A percentile compares a stretch with the other conserved stretches of the same genome.
These are phyloP conservation scores for Eudyptes chrysolophus DNA, from an alignment of 2,113 vertebrate species.

Conservation along the genomic window DNA sequence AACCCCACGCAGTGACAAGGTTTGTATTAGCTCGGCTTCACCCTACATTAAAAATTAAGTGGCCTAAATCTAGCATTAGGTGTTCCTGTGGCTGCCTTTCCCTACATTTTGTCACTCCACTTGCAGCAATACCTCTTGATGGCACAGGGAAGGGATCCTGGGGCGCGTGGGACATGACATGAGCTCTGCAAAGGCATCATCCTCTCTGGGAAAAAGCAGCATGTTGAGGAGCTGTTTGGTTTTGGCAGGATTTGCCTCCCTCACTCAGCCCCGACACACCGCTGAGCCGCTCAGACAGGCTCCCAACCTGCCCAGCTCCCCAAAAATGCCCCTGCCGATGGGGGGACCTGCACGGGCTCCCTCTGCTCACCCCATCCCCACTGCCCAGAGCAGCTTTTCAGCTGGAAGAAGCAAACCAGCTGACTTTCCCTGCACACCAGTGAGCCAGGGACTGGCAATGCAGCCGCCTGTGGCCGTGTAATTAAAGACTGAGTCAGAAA, in stretches of 20 bases:
- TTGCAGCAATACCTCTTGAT: background rate
- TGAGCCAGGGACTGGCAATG: rapidly evolving
- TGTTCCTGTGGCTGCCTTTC: background rate
- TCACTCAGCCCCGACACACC: background rate
- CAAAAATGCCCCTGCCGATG: rapidly evolving
- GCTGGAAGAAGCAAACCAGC: background rate
- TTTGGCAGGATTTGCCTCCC: background rate
- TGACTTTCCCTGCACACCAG: background rate
- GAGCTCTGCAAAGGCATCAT: background rate
- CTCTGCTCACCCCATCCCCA: background rate
- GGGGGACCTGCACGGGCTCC: rapidly evolving
- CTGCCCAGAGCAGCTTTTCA: background rate
- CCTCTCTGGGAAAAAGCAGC: background rate
- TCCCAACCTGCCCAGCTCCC: background rate
- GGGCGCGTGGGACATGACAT: rapidly evolving
- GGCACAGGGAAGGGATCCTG: background rate
- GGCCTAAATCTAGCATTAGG: background rate
- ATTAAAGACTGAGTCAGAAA: background rate
- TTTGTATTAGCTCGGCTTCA: background rate
- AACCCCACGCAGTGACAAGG: background rate
- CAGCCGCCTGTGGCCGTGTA: background rate
- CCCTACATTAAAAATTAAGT: background rate
- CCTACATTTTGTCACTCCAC: background rate
- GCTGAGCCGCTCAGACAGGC: rapidly evolving
- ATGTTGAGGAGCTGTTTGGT: background rate